phyloP scores from a whole-genome alignment of 2,113 vertebrate species.

The Pardalotus punctatus region DNA sequence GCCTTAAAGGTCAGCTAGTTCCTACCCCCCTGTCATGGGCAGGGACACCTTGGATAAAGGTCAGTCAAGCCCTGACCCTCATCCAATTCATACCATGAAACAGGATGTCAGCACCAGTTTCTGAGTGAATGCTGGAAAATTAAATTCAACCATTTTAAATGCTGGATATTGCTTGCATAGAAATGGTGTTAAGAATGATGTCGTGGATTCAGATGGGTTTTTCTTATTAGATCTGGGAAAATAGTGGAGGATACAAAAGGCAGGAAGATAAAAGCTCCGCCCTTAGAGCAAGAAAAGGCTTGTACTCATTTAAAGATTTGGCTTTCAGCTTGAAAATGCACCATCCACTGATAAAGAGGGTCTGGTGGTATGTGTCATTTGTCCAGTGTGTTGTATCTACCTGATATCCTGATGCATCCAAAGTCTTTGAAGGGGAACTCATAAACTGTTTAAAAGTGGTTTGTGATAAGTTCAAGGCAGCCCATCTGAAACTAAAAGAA shows the following conservation, averaged over 20 bases:
- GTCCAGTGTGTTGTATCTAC: background rate
- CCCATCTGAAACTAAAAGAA: background rate
- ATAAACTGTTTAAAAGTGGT: background rate
- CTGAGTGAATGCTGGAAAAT: background rate
- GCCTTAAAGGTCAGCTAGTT: background rate
- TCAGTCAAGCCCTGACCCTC: background rate
- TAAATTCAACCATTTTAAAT: background rate
- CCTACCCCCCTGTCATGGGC: background rate
- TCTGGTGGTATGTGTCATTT: background rate
- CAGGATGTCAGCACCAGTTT: background rate
- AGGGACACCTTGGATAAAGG: background rate
- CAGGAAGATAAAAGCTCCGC: background rate
- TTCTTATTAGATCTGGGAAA: background rate
- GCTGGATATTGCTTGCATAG: background rate
- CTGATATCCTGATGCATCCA: background rate
- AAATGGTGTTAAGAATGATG: background rate
- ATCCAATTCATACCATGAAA: background rate
- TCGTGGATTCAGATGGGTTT: background rate
- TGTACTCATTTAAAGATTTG: background rate
- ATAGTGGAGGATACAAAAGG: background rate
- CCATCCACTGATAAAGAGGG: background rate
- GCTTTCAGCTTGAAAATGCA: constrained; percentile 1
- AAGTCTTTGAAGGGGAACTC: background rate
- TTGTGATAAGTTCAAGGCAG: background rate
- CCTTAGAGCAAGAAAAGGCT: background rate